phyloP scores from a whole-genome alignment of 2,797 vertebrate species.

The Hoplostethus atlanticus region DNA sequence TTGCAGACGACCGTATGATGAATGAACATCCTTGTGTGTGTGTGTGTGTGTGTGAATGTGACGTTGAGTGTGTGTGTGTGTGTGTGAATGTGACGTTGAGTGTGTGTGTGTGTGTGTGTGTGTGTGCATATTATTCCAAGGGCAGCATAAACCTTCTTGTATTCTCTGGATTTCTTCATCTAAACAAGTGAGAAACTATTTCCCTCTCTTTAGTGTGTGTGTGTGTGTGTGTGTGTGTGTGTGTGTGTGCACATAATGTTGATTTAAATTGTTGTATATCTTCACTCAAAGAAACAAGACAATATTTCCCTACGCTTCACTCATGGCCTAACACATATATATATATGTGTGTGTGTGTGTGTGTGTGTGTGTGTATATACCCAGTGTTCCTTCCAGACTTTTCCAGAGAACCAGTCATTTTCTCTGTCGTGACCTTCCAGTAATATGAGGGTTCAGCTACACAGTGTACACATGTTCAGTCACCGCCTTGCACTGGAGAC shows the following conservation, averaged over 20 bases:
- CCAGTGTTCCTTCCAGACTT: slow-evolving; percentile 19
- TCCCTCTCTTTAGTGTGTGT: slow-evolving; percentile 9
- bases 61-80: background rate
- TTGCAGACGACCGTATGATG: too few species aligned
- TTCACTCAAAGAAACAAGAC: slow-evolving; percentile 22
- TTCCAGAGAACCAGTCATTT: slow-evolving; percentile 51
- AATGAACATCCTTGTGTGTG: too few species aligned
- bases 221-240: slow-evolving; percentile 1
- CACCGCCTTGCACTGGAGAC: slow-evolving; percentile 22
- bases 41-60: too few species aligned
- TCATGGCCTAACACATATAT: too few species aligned
- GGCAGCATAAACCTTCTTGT: background rate
- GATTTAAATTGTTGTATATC: slow-evolving; percentile 21
- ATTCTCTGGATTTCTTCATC: slow-evolving; percentile 25
- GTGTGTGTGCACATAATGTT: background rate
- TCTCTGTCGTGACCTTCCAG: slow-evolving; percentile 42
- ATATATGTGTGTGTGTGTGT: background rate
- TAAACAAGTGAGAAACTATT: slow-evolving; percentile 46
- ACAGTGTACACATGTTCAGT: slow-evolving; percentile 21
- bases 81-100: too few species aligned
- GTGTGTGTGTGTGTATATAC: slow-evolving; percentile 13
- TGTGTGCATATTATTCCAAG: background rate
- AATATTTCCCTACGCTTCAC: slow-evolving; percentile 7
- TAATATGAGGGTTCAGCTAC: slow-evolving; percentile 59
- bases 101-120: slow-evolving; percentile 7